A percentile compares a stretch with the other conserved stretches of the same genome.
Evolutionary conservation across 2,113 vertebrate species (phyloP).

Genomic region (Camelus dromedarius): DNA sequence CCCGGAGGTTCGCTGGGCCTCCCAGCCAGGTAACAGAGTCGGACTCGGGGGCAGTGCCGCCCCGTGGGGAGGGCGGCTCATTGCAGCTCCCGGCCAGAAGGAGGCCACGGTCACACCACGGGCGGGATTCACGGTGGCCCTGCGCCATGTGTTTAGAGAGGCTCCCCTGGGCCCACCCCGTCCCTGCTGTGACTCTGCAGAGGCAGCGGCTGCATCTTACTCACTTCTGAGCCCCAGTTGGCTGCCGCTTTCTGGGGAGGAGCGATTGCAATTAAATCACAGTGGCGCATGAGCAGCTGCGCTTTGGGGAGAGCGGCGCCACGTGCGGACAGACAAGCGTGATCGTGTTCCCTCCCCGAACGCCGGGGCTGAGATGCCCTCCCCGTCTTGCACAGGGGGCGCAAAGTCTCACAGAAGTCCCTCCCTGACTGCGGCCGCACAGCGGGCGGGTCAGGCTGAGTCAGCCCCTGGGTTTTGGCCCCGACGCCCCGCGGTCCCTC

Average conservation of each 20-base stretch:
- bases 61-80: accelerated
- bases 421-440: neutral
- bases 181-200: neutral
- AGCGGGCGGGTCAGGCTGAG: neutral
- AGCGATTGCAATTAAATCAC: accelerated
- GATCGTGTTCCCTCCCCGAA: too few relatives aligned
- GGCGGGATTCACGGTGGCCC: accelerated
- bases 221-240: accelerated
- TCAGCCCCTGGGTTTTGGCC: too few relatives aligned
- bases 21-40: conserved; percentile 79
- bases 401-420: accelerated
- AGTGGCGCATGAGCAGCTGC: accelerated
- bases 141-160: accelerated
- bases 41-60: accelerated
- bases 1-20: conserved; percentile 70
- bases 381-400: accelerated
- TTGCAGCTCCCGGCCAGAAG: neutral
- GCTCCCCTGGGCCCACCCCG: accelerated
- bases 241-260: accelerated
- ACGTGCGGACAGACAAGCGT: accelerated
- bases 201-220: accelerated
- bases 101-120: accelerated
- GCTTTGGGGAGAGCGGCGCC: accelerated
- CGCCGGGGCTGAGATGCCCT: accelerated
- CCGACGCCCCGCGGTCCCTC: accelerated